Evolutionary conservation across 2,888 invertebrate genomes (phyloP), one percentile per base, ranked within the genome.

Genomic region (Monoplex corrugatus): DNA sequence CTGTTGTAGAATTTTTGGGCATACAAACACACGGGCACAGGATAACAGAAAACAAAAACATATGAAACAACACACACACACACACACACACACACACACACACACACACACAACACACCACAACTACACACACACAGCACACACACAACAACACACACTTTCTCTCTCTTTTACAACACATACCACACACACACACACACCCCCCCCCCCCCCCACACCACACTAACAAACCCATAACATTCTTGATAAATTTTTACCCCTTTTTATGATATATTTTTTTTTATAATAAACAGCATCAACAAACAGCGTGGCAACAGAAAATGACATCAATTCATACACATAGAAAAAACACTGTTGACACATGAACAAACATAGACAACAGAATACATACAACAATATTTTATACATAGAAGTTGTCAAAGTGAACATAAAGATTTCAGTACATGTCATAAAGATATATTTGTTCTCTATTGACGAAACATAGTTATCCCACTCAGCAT

Each of bases 71-170:
- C 68, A 68, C 23, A n/a, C 68, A 68, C 35, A 8, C 0, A 1
- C 75, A 75, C 75, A 75, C 75, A 75, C 75, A 75, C 75, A 75
- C 45, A 44, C 44, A 80, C 80, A 80, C 80, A 80, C 80, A 80
- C 43, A 80, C 80, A 80, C 80, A 80, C 80, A 80, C 80, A 80
- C 43, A 80, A n/a, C n/a, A n/a, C n/a, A n/a, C n/a, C 63, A 63
- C 63, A 63, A 23, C 19, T n/a, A 63, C 63, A 1, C 63, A 63
- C 63, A 63, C 63, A 63, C 63, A 63, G 19, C 63, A 13, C 63
- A 63, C 16, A 75, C 75, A 72, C 32, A 5, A n/a, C 32, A 8
- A 72, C 72, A 72, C 72, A 6, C 35, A 23, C 72, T 50, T 19
- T 50, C 50, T 50, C 50, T 50, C 50, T 50, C 50, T 32, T 35